Evolutionary conservation across 1,140 invertebrate genomes (phyloP).

Genomic region (Drosophila tristis): DNA sequence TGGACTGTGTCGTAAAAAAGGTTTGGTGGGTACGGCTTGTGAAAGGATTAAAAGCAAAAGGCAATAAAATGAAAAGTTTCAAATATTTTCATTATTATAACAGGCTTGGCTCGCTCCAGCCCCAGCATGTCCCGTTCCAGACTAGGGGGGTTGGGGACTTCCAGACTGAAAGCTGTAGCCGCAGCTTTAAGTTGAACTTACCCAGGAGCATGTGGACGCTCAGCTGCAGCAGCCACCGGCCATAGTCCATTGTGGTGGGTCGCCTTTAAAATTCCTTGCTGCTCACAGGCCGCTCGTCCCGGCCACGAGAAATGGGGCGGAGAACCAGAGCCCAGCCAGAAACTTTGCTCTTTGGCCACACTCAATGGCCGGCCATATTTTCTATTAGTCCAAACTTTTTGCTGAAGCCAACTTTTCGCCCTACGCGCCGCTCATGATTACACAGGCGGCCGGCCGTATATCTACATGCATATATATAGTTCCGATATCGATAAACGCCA

Average conservation of each 20-base stretch:
- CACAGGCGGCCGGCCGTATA: constrained; percentile 26
- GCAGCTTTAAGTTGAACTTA: constrained; percentile 53
- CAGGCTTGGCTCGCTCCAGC: not conserved
- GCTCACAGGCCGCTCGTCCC: constrained; percentile 19
- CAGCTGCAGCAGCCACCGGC: constrained; percentile 70
- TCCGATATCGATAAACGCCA: constrained; percentile 64
- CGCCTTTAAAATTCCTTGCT: constrained; percentile 45
- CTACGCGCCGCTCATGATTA: constrained; percentile 46
- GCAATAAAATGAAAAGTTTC: constrained; percentile 81
- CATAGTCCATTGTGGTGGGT: constrained; percentile 62
- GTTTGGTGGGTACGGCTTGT: constrained; percentile 46
- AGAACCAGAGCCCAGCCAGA: constrained; percentile 5
- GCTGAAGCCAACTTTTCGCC: constrained; percentile 47
- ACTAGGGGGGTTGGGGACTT: no score
- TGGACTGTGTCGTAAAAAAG: constrained; percentile 76
- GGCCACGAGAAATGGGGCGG: constrained; percentile 25
- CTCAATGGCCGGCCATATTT: constrained; percentile 62
- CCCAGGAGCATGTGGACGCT: constrained; percentile 67
- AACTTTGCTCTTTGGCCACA: constrained; percentile 51
- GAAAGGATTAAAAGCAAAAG: constrained; percentile 81
- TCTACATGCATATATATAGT: constrained; percentile 58
- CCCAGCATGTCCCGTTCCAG: no score
- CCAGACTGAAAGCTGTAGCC: not conserved
- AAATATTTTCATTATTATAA: constrained; percentile 81
- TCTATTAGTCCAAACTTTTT: constrained; percentile 54